These are phyloP conservation scores for Zaprionus inermis DNA, from an alignment of 1,140 invertebrate species.

Conservation along the genomic window DNA sequence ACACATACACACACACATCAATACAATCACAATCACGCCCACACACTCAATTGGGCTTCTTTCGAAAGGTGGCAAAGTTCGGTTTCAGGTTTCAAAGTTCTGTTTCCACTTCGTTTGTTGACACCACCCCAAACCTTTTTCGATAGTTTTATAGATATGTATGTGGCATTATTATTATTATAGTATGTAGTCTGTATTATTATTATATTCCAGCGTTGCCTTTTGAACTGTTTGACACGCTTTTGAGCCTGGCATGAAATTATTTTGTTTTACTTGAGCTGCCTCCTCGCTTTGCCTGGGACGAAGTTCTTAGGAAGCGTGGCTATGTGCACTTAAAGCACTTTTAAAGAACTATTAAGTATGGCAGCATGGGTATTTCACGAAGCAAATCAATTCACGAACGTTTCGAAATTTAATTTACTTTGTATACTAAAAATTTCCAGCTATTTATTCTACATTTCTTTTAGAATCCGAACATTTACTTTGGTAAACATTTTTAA, in stretches of 20 bases:
- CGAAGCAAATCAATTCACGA: neutral
- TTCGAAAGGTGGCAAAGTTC: constrained; percentile 39
- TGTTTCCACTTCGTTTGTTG: neutral
- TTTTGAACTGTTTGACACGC: constrained; percentile 68
- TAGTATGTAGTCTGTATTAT: constrained; percentile 43
- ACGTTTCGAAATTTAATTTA: neutral
- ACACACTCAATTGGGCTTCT: neutral
- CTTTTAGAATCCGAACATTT: no score
- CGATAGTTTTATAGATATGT: constrained; percentile 64
- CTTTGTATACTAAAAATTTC: no score
- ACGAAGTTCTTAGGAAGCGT: constrained; percentile 43
- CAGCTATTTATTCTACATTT: no score
- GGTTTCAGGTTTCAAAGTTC: constrained; percentile 61
- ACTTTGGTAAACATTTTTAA: no score
- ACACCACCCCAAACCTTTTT: neutral
- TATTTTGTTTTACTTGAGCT: constrained; percentile 50
- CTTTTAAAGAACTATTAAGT: constrained; percentile 47
- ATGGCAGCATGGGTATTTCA: neutral
- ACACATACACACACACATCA: neutral
- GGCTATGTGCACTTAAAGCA: constrained; percentile 67
- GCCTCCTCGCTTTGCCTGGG: neutral
- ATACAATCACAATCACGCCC: neutral
- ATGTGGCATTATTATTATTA: constrained; percentile 39
- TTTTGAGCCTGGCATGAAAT: constrained; percentile 54
- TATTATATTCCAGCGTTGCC: constrained; percentile 51